Evolutionary conservation across 1,140 invertebrate genomes (phyloP), one percentile per base, ranked within the genome.

Genomic region (Chymomyza costata): DNA sequence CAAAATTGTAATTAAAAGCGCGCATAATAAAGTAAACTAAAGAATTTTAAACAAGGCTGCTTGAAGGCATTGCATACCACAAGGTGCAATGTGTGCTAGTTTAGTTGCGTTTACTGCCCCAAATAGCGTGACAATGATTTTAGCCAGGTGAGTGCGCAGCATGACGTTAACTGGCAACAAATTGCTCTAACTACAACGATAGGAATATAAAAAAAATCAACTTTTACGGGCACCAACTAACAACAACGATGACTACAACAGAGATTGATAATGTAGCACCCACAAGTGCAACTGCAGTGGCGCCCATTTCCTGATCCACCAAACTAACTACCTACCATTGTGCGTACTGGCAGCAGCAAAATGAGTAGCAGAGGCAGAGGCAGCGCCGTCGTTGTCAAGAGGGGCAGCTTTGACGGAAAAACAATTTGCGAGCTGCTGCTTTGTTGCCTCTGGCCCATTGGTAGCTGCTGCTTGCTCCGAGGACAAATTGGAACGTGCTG

Each of bases 381-480:
- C 19, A 13, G 6, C 28, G 30, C 7, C 28, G 48, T n/a, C n/a
- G n/a, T n/a, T n/a, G n/a, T n/a, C n/a, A n/a, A n/a, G n/a, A n/a
- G 43, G 7, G 6, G 21, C 8, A 35, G 41, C 19, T 35, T 30
- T 28, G 19, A 8, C 50, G 49, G 48, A 50, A 51, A 38, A 50
- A 45, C 53, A 43, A 69, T 76, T 76, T 57, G 76, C 65, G 61
- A 70, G 52, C 44, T 53, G 46, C 21, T 54, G 51, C 43, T 46
- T 3, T 5, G n/a, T n/a, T n/a, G 21, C 21, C 21, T 25, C 21
- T 8, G 21, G 8, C n/a, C n/a, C n/a, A 8, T 25, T 32, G 17
- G 35, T 34, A 30, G 38, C 6, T 28, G 30, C 6, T 32, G 35
- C n/a, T 15, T 31, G 32, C 45, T 55, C 40, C 68, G 38, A 19